Percentiles rank a stretch among this genome's conserved stretches.
phyloP scores from a whole-genome alignment of 2,888 invertebrate genomes.

The Schrankia costaestrigalis region DNA sequence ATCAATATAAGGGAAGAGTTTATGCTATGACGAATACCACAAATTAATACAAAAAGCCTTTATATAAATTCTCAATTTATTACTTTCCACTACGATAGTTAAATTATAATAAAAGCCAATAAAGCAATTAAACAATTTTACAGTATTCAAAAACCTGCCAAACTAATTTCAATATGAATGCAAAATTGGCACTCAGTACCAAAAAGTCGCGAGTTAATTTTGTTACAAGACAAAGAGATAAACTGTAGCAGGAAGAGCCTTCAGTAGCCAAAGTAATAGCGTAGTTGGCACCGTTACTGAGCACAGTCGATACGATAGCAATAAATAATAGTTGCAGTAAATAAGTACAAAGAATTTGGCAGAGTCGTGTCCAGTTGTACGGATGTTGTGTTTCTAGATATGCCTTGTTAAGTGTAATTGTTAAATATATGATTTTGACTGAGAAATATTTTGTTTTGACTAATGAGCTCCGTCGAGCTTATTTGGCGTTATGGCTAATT shows the following conservation, averaged over 20 bases:
- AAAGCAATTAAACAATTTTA: neutral
- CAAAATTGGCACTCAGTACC: slow-evolving; percentile 33
- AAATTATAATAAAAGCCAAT: neutral
- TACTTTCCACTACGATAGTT: too few relatives aligned
- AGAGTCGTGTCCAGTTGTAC: slow-evolving; percentile 53
- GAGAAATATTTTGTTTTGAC: too few relatives aligned
- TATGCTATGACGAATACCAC: too few relatives aligned
- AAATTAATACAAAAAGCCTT: too few relatives aligned
- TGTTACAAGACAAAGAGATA: slow-evolving; percentile 50
- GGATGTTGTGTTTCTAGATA: slow-evolving; percentile 45
- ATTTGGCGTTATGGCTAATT: too few relatives aligned
- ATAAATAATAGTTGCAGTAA: slow-evolving; percentile 71
- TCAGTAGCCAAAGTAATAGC: slow-evolving; percentile 56
- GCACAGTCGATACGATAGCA: slow-evolving; percentile 63
- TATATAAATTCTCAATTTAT: too few relatives aligned
- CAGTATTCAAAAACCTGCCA: slow-evolving; percentile 9
- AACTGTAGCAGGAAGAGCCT: slow-evolving; percentile 42
- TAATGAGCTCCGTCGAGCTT: too few relatives aligned
- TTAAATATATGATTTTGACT: too few relatives aligned
- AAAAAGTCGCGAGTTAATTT: slow-evolving; percentile 36
- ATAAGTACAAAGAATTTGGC: slow-evolving; percentile 78
- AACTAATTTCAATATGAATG: slow-evolving; percentile 31
- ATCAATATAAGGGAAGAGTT: too few relatives aligned
- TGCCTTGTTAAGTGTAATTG: slow-evolving; percentile 11
- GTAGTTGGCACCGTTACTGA: slow-evolving; percentile 51